Evolutionary conservation across 1,140 invertebrate genomes (phyloP), one percentile per base, ranked within the genome.

Genomic region (Leptinotarsa undecemlineata): DNA sequence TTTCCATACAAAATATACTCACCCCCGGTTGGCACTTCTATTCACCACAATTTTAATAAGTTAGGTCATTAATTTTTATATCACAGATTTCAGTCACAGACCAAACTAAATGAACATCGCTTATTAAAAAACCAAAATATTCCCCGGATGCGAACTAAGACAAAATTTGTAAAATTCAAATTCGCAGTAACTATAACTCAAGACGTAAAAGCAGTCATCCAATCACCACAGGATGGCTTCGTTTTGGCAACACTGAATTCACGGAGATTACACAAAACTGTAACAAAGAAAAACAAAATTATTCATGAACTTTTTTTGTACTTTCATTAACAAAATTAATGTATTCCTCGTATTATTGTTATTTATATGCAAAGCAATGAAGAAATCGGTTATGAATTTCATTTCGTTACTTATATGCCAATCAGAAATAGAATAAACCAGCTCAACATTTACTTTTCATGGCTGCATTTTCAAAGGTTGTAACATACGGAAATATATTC

Each of bases 31-130:
- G 20, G 23, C 14, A 66, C 48, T 69, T 71, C 60, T 62, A 75
- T 33, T 64, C 73, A 71, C 68, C 42, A 71, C 23, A 70, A 33
- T 69, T 73, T 64, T 48, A 72, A 61, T 42, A 72, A 33, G 57
- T 70, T 68, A 62, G 63, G 61, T 72, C 64, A 77, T 67, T 57
- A 57, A 62, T 68, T 71, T 42, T 63, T 77, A 75, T 79, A 79
- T 79, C 78, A 79, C 78, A 79, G 78, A 79, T 70, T 71, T 74
- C 71, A 75, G 78, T 79, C 78, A 77, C 74, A 79, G 78, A 76
- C 78, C 74, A 77, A 77, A 68, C 64, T 62, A 42, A 61, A 62
- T 62, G 15, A 23, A 70, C 17, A 57, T 70, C 14, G n/a, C 68
- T 70, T 57, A 20, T 57, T 13, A 21, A 15, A 21, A 68, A 21